Percentiles rank a stretch among this genome's conserved stretches.
These are phyloP conservation scores for Phodopus roborovskii DNA, from an alignment of 2,113 vertebrate species.

Conservation along the genomic window DNA sequence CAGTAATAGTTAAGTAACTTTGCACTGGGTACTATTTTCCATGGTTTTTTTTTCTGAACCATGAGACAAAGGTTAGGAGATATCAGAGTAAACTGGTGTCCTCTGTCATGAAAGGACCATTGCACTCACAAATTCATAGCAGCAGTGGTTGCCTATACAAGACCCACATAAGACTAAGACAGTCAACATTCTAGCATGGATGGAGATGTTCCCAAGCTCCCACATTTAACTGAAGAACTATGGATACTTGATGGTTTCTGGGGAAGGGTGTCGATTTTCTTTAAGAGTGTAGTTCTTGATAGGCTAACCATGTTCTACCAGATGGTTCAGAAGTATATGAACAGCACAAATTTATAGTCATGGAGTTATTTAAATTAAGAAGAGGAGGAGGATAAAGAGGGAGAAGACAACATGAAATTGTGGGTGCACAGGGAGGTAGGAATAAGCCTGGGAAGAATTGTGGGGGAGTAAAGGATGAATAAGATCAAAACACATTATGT, in stretches of 20 bases:
- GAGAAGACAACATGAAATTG: background rate
- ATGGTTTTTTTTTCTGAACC: slow-evolving; percentile 31
- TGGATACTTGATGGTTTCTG: background rate
- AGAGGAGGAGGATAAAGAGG: background rate
- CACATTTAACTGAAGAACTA: background rate
- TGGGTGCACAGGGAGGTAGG: background rate
- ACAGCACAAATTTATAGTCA: background rate
- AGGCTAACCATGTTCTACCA: background rate
- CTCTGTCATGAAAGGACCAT: background rate
- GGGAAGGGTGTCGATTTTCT: background rate
- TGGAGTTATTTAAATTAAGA: background rate
- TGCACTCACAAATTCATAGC: background rate
- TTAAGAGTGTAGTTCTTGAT: background rate
- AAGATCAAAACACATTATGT: background rate
- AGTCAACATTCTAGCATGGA: background rate
- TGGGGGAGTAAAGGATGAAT: background rate
- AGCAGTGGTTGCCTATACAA: background rate
- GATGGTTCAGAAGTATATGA: background rate
- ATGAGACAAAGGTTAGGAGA: background rate
- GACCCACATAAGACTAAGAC: background rate
- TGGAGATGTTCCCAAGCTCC: background rate
- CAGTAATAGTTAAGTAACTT: background rate
- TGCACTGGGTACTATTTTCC: background rate
- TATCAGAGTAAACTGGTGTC: background rate
- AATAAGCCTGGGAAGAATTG: background rate